These are phyloP conservation scores for Lucilia sericata DNA, from an alignment of 1,140 invertebrate species.

Conservation along the genomic window DNA sequence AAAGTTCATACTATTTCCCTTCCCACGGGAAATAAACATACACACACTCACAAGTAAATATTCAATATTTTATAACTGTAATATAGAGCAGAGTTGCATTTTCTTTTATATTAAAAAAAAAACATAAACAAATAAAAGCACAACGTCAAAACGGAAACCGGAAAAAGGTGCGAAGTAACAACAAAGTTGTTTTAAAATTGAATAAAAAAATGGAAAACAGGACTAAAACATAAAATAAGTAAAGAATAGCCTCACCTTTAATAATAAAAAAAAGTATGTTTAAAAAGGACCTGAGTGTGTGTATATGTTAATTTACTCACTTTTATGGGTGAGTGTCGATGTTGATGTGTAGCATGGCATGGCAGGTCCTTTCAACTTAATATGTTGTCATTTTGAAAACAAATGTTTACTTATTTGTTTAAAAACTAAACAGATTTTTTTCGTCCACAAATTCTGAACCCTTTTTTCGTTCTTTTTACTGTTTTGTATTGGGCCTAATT, in stretches of 20 bases:
- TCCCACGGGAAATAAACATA: neutral
- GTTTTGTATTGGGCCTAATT: neutral
- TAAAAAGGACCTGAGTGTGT: neutral
- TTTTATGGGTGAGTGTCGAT: neutral
- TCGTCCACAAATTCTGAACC: neutral
- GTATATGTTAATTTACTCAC: neutral
- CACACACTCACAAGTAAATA: neutral
- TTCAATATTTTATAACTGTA: neutral
- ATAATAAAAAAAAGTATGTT: neutral
- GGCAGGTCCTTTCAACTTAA: neutral
- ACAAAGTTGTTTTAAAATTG: slow-evolving; percentile 33
- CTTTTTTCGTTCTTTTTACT: neutral
- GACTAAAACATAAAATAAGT: neutral
- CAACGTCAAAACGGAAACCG: slow-evolving; percentile 39
- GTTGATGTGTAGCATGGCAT: neutral
- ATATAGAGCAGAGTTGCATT: neutral
- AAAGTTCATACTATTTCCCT: neutral
- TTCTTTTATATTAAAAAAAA: neutral
- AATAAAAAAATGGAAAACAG: slow-evolving; percentile 18
- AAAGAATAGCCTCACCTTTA: slow-evolving; percentile 20
- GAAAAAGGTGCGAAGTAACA: slow-evolving; percentile 43
- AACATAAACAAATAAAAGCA: slow-evolving; percentile 25
- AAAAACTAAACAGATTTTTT: neutral
- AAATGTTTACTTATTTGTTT: neutral
- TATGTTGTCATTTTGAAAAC: neutral